Conservation (phyloP, 2,888 invertebrate genomes). For the Myopa testacea region DNA sequence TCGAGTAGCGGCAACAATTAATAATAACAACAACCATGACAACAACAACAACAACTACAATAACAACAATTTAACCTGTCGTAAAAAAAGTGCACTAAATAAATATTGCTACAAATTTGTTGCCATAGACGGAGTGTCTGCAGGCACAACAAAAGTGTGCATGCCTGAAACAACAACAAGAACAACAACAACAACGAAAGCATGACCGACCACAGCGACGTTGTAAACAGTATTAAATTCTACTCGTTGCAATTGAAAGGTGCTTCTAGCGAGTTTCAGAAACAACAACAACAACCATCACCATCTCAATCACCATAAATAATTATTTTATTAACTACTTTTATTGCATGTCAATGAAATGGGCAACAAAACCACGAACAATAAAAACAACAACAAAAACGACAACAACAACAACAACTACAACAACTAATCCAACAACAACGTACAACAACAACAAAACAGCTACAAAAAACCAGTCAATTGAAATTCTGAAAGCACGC, state of each 20-base stretch:
- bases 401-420: not conserved
- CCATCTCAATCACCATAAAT: not conserved
- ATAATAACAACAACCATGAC: too few species aligned
- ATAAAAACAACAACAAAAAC: not conserved
- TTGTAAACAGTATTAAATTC: too few species aligned
- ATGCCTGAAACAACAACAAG: not conserved
- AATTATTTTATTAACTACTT: slow-evolving; percentile 25
- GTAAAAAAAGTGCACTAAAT: too few species aligned
- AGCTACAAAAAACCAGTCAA: not conserved
- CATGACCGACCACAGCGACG: not conserved
- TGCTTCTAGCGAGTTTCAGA: too few species aligned
- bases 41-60: too few species aligned
- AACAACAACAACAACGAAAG: not conserved
- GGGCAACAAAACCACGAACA: not conserved
- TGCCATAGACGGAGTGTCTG: too few species aligned
- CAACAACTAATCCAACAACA: too few species aligned
- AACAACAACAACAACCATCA: slow-evolving; percentile 1
- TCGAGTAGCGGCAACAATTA: too few species aligned
- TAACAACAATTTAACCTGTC: too few species aligned
- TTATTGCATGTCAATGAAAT: slow-evolving; percentile 25
- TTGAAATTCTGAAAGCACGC: not conserved
- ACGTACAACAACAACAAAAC: not conserved
- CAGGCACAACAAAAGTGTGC: too few species aligned
- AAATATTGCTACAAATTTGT: too few species aligned
- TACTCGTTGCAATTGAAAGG: too few species aligned